Evolutionary conservation across 2,888 invertebrate species (phyloP), one percentile per base, ranked within the genome.

Genomic region (Polydesmus complanatus): DNA sequence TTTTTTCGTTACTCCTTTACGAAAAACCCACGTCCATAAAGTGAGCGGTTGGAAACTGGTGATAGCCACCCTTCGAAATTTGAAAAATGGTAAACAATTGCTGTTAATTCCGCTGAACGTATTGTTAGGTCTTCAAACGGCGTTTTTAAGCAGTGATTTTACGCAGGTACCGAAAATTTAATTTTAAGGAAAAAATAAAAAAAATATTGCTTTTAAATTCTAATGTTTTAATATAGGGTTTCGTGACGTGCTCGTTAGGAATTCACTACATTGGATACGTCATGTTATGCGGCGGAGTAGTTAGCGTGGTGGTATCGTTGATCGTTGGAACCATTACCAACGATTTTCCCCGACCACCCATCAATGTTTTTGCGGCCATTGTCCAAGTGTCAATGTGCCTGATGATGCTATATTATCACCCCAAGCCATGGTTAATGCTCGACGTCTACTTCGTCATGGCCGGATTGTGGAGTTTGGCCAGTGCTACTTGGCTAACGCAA

Each of bases 61-160:
- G 22, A 62, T 27, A 27, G 58, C 37, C 22, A 27, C 56, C 84
- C 89, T 8, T 90, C 91, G 19, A 95, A 95, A 1, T 85, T 88
- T 63, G 86, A 85, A 72, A 94, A 88, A 93, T 72, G 88, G 88
- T 0, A 87, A 91, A 71, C 94, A 95, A 71, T 86, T 94, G 69
- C 79, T 96, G 3, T 81, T 97, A 49, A 91, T 96, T 65, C 95
- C 95, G 1, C 84, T 97, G 65, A 97, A 96, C 0, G 78, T 97
- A 56, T 96, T 91, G 84, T 92, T 94, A 69, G 96, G 96, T 61
- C 87, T 97, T 83, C 95, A 96, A 72, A 95, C 96, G 73, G 95
- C 94, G 0, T 96, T 94, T 75, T 88, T 94, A 68, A 88, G 89
- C 22, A 94, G 93, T 1, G 75, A 78, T 54, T 79, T 72, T 66